Evolutionary conservation across 2,888 invertebrate species (phyloP), one percentile per base, ranked within the genome.

Genomic region (Steinernema carpocapsae): DNA sequence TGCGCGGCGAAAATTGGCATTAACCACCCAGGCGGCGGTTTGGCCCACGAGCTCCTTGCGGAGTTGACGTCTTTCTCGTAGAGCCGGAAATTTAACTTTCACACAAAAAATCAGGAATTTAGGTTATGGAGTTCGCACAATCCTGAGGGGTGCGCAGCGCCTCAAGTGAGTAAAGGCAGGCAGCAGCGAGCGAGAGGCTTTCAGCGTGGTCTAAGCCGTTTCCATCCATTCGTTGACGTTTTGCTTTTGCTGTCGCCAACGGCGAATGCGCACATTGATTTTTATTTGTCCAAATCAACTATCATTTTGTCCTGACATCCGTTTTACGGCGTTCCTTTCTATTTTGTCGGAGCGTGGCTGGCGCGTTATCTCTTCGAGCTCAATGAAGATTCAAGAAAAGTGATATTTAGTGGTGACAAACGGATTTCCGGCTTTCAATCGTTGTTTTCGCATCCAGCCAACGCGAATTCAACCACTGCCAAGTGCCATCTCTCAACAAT

Each of bases 171-270:
- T 17, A 17, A 64, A 64, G 64, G 64, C 64, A 26, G 32, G 64
- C 64, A 64, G 32, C 64, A 32, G 64, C 19, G 32, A 29, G 64
- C 29, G 64, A 64, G 64, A 26, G 64, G 64, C 64, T 64, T 64
- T 64, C 64, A 26, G 64, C 64, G 64, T 64, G 64, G 17, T 32
- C 64, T 37, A 64, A 64, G 64, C 32, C 64, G 26, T 64, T 64
- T 64, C 64, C 29, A 29, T 37, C 29, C 64, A 64, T 64, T 64
- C 64, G 64, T 64, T 17, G 64, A 48, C 64, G 64, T 64, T 64
- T 64, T 64, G 64, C 64, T 17, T 64, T 64, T 64, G 64, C 64
- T 64, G 64, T 64, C 37, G 64, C 64, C 37, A 64, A 32, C 64
- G 29, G 12, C 64, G 10, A 64, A 64, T 29, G 64, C 19, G 64